Evolutionary conservation across 2,888 invertebrate species (phyloP).

Genomic region (Nemapogon koenigi): DNA sequence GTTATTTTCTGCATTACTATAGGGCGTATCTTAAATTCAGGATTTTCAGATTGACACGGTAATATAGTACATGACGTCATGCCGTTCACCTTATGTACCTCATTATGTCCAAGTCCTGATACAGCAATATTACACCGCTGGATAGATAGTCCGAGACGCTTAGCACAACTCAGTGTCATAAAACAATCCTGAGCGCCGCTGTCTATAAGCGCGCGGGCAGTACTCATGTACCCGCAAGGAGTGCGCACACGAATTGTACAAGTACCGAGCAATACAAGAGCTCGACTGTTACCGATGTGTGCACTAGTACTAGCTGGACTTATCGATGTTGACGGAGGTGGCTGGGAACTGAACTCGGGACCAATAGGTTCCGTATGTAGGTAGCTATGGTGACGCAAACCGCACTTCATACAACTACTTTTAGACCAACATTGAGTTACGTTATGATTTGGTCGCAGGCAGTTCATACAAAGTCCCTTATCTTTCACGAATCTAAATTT

Average conservation of each 20-base stretch:
- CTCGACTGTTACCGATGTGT: not conserved
- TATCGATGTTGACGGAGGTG: not conserved
- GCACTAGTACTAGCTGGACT: not conserved
- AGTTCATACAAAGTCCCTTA: not conserved
- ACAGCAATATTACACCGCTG: slow-evolving; percentile 6
- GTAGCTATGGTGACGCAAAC: slow-evolving; percentile 9
- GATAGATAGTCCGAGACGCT: slow-evolving; percentile 7
- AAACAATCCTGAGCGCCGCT: slow-evolving; percentile 11
- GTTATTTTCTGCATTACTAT: slow-evolving; percentile 2
- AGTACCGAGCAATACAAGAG: slow-evolving; percentile 7
- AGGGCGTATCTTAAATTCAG: not conserved
- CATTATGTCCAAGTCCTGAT: too few relatives aligned
- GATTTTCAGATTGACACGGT: slow-evolving; percentile 3
- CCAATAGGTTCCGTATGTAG: too few relatives aligned
- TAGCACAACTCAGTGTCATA: slow-evolving; percentile 8
- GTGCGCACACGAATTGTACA: not conserved
- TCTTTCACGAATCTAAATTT: too few relatives aligned
- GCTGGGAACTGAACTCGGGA: too few relatives aligned
- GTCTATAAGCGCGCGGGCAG: slow-evolving; percentile 9
- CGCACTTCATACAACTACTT: slow-evolving; percentile 3
- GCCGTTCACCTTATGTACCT: too few relatives aligned
- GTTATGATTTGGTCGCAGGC: not conserved
- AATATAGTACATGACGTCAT: too few relatives aligned
- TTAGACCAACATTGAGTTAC: not conserved
- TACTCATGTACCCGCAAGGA: not conserved